Percentiles rank a stretch among this genome's conserved stretches.
phyloP scores from a whole-genome alignment of 2,888 invertebrate species.

The Ophioninae sp. region DNA sequence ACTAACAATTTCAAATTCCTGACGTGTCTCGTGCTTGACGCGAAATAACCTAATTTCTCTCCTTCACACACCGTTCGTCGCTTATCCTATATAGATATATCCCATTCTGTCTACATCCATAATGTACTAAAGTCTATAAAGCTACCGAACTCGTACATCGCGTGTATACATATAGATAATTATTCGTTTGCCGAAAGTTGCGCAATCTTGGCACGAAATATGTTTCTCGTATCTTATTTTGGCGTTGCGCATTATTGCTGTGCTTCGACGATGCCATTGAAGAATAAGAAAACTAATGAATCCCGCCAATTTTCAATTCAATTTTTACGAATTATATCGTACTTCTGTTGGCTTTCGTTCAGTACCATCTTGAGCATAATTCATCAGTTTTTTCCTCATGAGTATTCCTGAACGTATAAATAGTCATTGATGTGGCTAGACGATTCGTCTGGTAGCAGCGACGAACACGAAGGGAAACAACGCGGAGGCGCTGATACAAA shows the following conservation, averaged over 20 bases:
- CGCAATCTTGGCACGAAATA: slow-evolving; percentile 68
- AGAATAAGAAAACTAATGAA: neutral
- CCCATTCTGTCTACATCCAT: slow-evolving; percentile 14
- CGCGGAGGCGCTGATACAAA: slow-evolving; percentile 8
- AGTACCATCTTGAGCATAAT: slow-evolving; percentile 18
- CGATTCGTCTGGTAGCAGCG: slow-evolving; percentile 19
- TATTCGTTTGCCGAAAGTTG: slow-evolving; percentile 68
- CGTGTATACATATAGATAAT: slow-evolving; percentile 40
- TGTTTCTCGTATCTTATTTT: slow-evolving; percentile 59
- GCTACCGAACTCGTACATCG: neutral
- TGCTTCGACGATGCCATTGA: neutral
- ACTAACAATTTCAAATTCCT: slow-evolving; percentile 26
- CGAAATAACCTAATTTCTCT: slow-evolving; percentile 64
- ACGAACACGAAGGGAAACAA: neutral
- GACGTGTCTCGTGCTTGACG: slow-evolving; percentile 41
- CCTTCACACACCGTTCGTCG: slow-evolving; percentile 17
- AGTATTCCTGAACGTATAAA: slow-evolving; percentile 37
- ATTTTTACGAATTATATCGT: slow-evolving; percentile 5
- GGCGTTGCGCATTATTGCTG: slow-evolving; percentile 24
- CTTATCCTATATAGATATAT: neutral
- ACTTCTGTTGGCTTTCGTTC: slow-evolving; percentile 39
- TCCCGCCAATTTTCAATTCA: slow-evolving; percentile 8
- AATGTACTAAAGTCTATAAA: slow-evolving; percentile 18
- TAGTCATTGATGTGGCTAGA: slow-evolving; percentile 7
- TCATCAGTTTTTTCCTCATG: slow-evolving; percentile 16